These are phyloP conservation scores for Kryptolebias ocellatus DNA, from an alignment of 2,797 vertebrate species.

Conservation along the genomic window DNA sequence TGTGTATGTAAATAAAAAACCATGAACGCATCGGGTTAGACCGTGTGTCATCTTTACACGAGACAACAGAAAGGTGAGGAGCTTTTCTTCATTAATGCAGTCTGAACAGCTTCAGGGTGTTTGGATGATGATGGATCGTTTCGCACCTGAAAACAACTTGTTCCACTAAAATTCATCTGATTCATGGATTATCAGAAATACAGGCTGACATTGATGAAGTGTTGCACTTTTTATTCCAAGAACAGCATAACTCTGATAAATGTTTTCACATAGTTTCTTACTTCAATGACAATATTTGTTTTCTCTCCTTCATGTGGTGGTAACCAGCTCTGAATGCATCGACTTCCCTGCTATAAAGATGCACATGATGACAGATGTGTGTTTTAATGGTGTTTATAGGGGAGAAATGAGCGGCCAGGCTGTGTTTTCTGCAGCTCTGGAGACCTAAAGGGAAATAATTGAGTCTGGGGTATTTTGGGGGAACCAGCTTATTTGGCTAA, in stretches of 20 bases:
- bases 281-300: constrained; percentile 5
- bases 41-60: constrained; percentile 53
- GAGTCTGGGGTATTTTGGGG: background rate
- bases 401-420: constrained; percentile 11
- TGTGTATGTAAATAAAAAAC: constrained; percentile 33
- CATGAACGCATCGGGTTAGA: constrained; percentile 55
- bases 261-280: constrained; percentile 5
- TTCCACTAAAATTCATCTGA: background rate
- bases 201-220: constrained; percentile 21
- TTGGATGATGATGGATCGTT: constrained; percentile 36
- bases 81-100: constrained; percentile 35
- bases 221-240: background rate
- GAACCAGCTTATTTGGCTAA: too few species aligned
- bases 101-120: constrained; percentile 14
- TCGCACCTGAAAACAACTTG: constrained; percentile 23
- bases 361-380: constrained; percentile 29
- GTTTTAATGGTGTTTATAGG: constrained; percentile 22
- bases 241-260: constrained; percentile 13
- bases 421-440: constrained; percentile 14
- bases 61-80: constrained; percentile 29
- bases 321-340: constrained; percentile 21
- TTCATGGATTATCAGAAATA: constrained; percentile 9
- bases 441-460: constrained; percentile 22
- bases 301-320: background rate
- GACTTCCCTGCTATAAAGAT: constrained; percentile 12